Percentiles rank a stretch among this genome's conserved stretches.
phyloP scores from a whole-genome alignment of 1,140 invertebrate species.

The Aphis craccivora region DNA sequence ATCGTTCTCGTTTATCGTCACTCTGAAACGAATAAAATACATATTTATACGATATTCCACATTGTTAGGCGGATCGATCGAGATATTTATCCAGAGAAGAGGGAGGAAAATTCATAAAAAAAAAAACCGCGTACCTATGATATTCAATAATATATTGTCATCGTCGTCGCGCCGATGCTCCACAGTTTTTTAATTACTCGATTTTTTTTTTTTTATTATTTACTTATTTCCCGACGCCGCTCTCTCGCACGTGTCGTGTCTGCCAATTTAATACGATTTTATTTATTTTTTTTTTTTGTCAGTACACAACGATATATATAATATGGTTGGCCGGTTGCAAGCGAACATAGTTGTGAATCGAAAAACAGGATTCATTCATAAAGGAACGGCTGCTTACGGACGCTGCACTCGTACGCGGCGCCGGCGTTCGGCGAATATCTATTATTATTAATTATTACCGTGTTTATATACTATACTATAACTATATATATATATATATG shows the following conservation, averaged over 20 bases:
- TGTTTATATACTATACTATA: neutral
- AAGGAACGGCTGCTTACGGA: neutral
- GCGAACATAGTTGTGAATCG: conserved; percentile 7
- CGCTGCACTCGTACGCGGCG: conserved; percentile 38
- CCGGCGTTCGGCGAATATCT: conserved; percentile 34
- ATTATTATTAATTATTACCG: neutral
- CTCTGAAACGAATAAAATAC: neutral
- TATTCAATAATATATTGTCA: conserved; percentile 5
- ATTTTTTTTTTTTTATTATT: neutral
- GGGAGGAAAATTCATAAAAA: neutral
- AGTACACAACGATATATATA: neutral
- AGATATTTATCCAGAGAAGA: neutral
- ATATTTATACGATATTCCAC: neutral
- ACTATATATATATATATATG: neutral
- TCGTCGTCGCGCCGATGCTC: neutral
- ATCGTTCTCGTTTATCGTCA: neutral
- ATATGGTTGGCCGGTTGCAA: neutral
- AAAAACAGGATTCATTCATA: conserved; percentile 54
- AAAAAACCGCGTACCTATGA: neutral
- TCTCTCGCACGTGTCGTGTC: conserved; percentile 37
- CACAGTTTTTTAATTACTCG: neutral
- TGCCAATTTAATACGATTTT: conserved; percentile 10
- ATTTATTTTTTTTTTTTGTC: neutral
- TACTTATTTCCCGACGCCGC: neutral
- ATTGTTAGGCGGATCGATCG: neutral